A percentile compares a stretch with the other conserved stretches of the same genome.
These are phyloP conservation scores for Ploceus nigricollis DNA, from an alignment of 2,113 vertebrate species.

Conservation along the genomic window DNA sequence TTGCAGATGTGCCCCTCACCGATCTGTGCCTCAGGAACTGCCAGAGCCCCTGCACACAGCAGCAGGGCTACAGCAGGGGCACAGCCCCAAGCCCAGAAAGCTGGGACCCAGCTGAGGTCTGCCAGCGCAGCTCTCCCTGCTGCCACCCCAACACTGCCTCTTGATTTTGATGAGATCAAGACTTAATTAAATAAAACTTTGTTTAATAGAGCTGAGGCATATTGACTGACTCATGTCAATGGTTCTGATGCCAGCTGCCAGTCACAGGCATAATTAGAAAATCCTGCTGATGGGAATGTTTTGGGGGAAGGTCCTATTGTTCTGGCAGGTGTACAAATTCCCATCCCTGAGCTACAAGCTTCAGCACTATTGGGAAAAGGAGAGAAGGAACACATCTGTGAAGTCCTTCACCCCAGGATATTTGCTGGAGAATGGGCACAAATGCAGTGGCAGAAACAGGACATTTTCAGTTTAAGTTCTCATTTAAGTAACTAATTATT, in stretches of 20 bases:
- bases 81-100: neutral
- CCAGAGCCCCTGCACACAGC: fast-evolving
- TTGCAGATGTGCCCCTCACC: fast-evolving
- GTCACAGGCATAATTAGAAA: neutral
- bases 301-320: neutral
- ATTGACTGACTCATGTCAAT: neutral
- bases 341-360: neutral
- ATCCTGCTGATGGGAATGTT: neutral
- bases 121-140: neutral
- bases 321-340: neutral
- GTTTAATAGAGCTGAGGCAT: neutral
- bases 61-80: neutral
- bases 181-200: conserved; percentile 4
- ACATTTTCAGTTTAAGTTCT: neutral
- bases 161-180: neutral
- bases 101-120: neutral
- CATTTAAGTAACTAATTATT: neutral
- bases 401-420: neutral
- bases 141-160: neutral
- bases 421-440: neutral
- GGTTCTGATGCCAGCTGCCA: conserved; percentile 3
- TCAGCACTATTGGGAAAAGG: neutral
- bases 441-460: neutral
- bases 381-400: neutral
- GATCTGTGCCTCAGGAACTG: neutral